Evolutionary conservation across 2,797 vertebrate species (phyloP).

Genomic region (Brachymystax lenok): DNA sequence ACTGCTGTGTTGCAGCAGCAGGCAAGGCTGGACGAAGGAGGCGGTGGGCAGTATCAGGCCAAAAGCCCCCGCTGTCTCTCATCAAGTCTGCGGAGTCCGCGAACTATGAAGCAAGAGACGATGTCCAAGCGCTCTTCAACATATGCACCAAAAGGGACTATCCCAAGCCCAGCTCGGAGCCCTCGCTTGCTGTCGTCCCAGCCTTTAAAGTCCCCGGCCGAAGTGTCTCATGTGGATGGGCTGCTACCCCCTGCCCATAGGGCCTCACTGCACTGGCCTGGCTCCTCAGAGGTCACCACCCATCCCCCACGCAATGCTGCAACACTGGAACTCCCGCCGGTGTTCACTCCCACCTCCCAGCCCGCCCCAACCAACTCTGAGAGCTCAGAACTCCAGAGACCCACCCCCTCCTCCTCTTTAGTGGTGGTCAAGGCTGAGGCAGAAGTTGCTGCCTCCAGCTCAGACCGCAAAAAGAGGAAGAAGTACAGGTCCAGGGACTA

Average conservation of each 20-base stretch:
- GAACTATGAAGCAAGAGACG: slow-evolving; percentile 81
- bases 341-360: slow-evolving; percentile 64
- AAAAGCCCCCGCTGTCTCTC: slow-evolving; percentile 86
- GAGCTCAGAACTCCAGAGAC: slow-evolving; percentile 44
- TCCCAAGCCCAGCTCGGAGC: slow-evolving; percentile 83
- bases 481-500: slow-evolving; percentile 94
- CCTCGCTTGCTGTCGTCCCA: slow-evolving; percentile 76
- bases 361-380: slow-evolving; percentile 56
- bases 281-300: slow-evolving; percentile 57
- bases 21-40: slow-evolving; percentile 75
- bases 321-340: slow-evolving; percentile 70
- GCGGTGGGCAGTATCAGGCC: slow-evolving; percentile 76
- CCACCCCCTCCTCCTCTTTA: slow-evolving; percentile 30
- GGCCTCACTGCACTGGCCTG: slow-evolving; percentile 77
- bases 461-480: slow-evolving; percentile 88
- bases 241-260: slow-evolving; percentile 65
- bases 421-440: slow-evolving; percentile 74
- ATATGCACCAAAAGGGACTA: slow-evolving; percentile 84
- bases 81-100: slow-evolving; percentile 71
- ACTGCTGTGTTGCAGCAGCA: slow-evolving; percentile 89
- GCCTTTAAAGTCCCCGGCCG: slow-evolving; percentile 80
- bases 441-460: slow-evolving; percentile 76
- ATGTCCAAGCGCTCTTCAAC: slow-evolving; percentile 84
- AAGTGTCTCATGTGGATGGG: slow-evolving; percentile 75
- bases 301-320: slow-evolving; percentile 74